These are phyloP conservation scores for Leucania comma DNA, from an alignment of 2,888 invertebrate species.

Conservation along the genomic window DNA sequence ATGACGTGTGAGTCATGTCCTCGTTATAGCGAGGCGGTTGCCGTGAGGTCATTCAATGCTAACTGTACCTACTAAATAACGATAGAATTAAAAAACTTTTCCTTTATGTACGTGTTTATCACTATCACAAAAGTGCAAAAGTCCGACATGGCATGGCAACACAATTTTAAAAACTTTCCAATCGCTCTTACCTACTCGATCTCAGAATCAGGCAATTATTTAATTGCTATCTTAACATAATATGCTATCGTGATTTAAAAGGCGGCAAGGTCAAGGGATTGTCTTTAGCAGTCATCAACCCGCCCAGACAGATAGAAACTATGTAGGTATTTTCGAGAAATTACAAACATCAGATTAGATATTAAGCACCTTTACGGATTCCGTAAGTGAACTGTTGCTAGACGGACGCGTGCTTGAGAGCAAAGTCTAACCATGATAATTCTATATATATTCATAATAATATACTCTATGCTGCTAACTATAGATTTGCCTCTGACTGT, in stretches of 20 bases:
- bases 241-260: conserved; percentile 1
- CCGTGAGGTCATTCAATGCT: conserved; percentile 55
- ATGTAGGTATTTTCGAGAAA: neutral
- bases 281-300: conserved; percentile 23
- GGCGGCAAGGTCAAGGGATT: conserved; percentile 33
- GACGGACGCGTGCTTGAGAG: no score
- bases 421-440: no score
- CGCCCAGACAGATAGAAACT: neutral
- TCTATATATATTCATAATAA: no score
- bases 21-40: conserved; percentile 51
- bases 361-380: neutral
- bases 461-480: neutral
- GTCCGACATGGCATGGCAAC: conserved; percentile 11
- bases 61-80: conserved; percentile 29
- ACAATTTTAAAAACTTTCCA: neutral
- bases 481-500: neutral
- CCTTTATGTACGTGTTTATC: neutral
- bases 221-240: no score
- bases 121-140: neutral
- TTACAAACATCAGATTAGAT: neutral
- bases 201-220: neutral
- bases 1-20: conserved; percentile 55
- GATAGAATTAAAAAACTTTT: conserved; percentile 5
- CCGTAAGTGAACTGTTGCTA: neutral
- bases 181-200: neutral